Evolutionary conservation across 1,140 invertebrate species (phyloP).

Genomic region (Lordiphosa mommai): DNA sequence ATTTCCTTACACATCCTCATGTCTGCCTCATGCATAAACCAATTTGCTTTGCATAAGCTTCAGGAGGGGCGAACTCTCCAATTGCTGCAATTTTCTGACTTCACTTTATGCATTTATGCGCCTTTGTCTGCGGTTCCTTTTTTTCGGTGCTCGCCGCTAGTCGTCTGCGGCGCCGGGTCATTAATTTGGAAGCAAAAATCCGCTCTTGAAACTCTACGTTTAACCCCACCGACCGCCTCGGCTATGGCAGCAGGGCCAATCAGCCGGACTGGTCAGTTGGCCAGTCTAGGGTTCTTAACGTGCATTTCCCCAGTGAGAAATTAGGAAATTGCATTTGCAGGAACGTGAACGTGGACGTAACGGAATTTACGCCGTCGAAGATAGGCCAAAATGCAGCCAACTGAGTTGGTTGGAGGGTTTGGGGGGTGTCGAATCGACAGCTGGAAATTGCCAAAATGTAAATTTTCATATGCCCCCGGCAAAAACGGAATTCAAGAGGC

Average conservation of each 20-base stretch:
- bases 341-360: conserved; percentile 32
- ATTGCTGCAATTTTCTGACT: conserved; percentile 63
- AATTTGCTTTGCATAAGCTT: conserved; percentile 70
- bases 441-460: conserved; percentile 78
- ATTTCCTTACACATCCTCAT: conserved; percentile 42
- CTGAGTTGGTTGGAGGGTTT: conserved; percentile 4
- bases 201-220: conserved; percentile 36
- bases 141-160: conserved; percentile 30
- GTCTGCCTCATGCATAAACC: conserved; percentile 68
- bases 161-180: conserved; percentile 66
- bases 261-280: conserved; percentile 10
- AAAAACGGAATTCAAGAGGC: conserved; percentile 17
- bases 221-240: neutral
- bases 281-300: conserved; percentile 49
- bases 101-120: conserved; percentile 71
- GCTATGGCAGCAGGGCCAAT: neutral
- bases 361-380: conserved; percentile 65
- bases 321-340: conserved; percentile 78
- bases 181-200: conserved; percentile 58
- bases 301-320: conserved; percentile 74
- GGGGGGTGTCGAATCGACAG: conserved; percentile 30
- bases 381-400: conserved; percentile 51
- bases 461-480: conserved; percentile 61
- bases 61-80: conserved; percentile 23
- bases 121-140: conserved; percentile 66